Conservation (phyloP, 2,888 invertebrate genomes). For the Xanthorhoe spadicearia region DNA sequence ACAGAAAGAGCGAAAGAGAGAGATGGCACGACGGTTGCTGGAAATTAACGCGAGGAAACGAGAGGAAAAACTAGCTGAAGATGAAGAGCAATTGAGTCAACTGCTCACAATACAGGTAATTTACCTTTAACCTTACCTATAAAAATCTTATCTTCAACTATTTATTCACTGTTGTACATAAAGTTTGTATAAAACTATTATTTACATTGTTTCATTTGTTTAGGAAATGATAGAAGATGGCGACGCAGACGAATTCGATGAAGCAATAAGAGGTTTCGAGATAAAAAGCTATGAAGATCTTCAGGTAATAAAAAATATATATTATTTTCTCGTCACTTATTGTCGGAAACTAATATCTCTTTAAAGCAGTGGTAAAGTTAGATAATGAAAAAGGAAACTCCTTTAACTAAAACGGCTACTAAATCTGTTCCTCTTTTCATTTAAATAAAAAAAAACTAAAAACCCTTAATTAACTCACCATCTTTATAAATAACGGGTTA, state of each 20-base stretch:
- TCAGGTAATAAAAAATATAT: slow-evolving; percentile 79
- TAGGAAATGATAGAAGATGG: slow-evolving; percentile 88
- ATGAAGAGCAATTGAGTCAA: slow-evolving; percentile 93
- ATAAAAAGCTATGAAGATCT: slow-evolving; percentile 91
- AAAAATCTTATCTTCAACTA: neutral
- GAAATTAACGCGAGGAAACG: slow-evolving; percentile 96
- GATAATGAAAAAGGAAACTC: no score
- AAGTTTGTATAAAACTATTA: neutral
- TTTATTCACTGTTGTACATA: neutral
- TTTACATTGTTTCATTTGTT: neutral
- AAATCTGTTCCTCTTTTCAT: no score
- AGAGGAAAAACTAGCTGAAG: slow-evolving; percentile 94
- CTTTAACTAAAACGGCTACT: no score
- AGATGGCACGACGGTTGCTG: slow-evolving; percentile 92
- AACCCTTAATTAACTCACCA: no score
- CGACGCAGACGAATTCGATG: slow-evolving; percentile 89
- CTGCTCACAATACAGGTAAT: slow-evolving; percentile 88
- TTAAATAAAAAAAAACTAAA: no score
- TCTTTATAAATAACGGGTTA: no score
- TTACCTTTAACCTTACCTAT: no score
- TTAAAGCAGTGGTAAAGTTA: no score
- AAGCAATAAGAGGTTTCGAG: slow-evolving; percentile 90
- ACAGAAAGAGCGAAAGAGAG: slow-evolving; percentile 93
- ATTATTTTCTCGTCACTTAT: neutral
- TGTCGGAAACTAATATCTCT: no score